Evolutionary conservation across 2,888 invertebrate genomes (phyloP).

Genomic region (Pteria penguin): DNA sequence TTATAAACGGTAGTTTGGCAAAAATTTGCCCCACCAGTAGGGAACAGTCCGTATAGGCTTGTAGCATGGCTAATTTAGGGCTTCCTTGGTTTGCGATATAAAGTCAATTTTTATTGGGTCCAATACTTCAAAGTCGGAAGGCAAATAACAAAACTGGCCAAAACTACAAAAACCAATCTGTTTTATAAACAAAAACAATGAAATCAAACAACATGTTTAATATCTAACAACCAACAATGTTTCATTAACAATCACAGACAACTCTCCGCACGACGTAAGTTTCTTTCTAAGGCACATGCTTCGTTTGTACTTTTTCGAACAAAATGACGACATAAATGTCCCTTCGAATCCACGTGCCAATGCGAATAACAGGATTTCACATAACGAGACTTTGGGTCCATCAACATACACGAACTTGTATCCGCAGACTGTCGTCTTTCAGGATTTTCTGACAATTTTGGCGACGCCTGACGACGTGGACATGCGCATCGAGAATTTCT

Average conservation of each 20-base stretch:
- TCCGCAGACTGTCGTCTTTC: conserved; percentile 7
- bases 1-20: too few relatives aligned
- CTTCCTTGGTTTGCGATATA: too few relatives aligned
- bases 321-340: conserved; percentile 27
- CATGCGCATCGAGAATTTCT: conserved; percentile 9
- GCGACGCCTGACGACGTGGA: conserved; percentile 17
- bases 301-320: conserved; percentile 14
- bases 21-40: too few relatives aligned
- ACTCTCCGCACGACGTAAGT: conserved; percentile 31
- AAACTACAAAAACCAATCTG: too few relatives aligned
- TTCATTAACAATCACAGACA: conserved; percentile 21
- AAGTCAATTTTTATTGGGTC: too few relatives aligned
- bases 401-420: not conserved
- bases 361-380: conserved; percentile 17
- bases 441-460: not conserved
- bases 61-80: too few relatives aligned
- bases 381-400: not conserved
- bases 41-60: too few relatives aligned
- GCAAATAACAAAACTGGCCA: too few relatives aligned
- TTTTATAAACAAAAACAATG: too few relatives aligned
- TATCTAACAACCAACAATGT: too few relatives aligned
- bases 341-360: conserved; percentile 37
- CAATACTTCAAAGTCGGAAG: too few relatives aligned
- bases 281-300: conserved; percentile 3
- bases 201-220: too few relatives aligned